Percentiles rank a stretch among this genome's conserved stretches.
Conservation (phyloP, 2,113 vertebrate genomes). For the Pao palembangensis region DNA sequence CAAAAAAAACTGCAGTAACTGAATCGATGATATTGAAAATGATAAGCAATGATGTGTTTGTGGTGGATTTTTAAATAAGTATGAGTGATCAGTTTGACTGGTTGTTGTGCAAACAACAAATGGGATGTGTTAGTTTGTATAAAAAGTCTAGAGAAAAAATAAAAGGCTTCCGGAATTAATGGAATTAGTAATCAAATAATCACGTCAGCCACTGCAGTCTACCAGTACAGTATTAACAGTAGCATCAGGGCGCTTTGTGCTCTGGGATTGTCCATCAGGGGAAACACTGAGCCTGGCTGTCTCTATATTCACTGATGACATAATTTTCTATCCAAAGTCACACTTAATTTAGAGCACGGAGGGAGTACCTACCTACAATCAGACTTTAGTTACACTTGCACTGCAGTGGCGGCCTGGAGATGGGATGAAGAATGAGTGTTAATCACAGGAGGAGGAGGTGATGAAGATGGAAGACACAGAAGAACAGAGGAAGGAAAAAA, state of each 20-base stretch:
- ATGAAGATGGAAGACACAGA: slow-evolving; percentile 45
- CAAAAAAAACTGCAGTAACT: background rate
- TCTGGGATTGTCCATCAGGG: slow-evolving; percentile 41
- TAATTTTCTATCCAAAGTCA: slow-evolving; percentile 49
- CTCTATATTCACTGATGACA: slow-evolving; percentile 42
- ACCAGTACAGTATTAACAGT: slow-evolving; percentile 38
- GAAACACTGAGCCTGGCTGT: slow-evolving; percentile 36
- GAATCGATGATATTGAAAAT: slow-evolving; percentile 24
- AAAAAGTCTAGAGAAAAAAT: background rate
- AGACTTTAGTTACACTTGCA: slow-evolving; percentile 75
- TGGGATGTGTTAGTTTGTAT: slow-evolving; percentile 1
- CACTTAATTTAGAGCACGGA: slow-evolving; percentile 57
- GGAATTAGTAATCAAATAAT: slow-evolving; percentile 23
- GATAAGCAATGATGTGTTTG: slow-evolving; percentile 11
- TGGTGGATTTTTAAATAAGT: background rate
- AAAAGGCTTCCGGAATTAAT: slow-evolving; percentile 9
- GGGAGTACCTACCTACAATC: slow-evolving; percentile 73
- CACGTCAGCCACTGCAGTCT: slow-evolving; percentile 51
- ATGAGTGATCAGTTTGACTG: background rate
- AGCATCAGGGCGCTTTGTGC: slow-evolving; percentile 33
- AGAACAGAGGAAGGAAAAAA: slow-evolving; percentile 20
- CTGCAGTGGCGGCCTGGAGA: slow-evolving; percentile 77
- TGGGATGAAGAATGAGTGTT: slow-evolving; percentile 77
- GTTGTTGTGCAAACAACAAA: background rate
- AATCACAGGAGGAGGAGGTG: slow-evolving; percentile 55